phyloP scores from a whole-genome alignment of 2,797 vertebrate genomes.

The Danio choprae region DNA sequence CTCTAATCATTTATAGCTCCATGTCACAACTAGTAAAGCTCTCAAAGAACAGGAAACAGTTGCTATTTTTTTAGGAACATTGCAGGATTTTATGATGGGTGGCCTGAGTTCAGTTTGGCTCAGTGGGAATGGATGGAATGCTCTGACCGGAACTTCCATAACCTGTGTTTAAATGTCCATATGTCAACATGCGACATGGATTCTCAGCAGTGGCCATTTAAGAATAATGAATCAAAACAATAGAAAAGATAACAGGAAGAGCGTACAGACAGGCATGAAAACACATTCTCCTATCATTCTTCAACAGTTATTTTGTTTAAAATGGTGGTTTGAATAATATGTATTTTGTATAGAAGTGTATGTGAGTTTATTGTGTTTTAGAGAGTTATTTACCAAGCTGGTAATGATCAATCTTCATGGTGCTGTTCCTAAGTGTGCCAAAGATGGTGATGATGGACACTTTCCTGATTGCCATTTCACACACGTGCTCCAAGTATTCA shows the following conservation, averaged over 20 bases:
- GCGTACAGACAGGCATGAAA: not conserved
- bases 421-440: slow-evolving; percentile 92
- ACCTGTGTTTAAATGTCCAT: slow-evolving; percentile 25
- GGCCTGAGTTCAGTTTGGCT: slow-evolving; percentile 15
- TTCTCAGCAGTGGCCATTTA: not conserved
- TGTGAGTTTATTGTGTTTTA: not conserved
- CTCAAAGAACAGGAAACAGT: slow-evolving; percentile 42
- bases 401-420: slow-evolving; percentile 99
- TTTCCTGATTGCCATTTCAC: slow-evolving; percentile 98
- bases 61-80: slow-evolving; percentile 49
- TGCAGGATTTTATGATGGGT: slow-evolving; percentile 19
- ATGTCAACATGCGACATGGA: slow-evolving; percentile 20
- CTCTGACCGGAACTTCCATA: slow-evolving; percentile 9
- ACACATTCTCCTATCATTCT: not conserved
- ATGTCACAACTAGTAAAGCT: slow-evolving; percentile 36
- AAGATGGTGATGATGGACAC: slow-evolving; percentile 95
- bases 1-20: slow-evolving; percentile 25
- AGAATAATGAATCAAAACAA: slow-evolving; percentile 17
- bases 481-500: slow-evolving; percentile 96
- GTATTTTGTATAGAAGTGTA: not conserved
- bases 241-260: slow-evolving; percentile 30
- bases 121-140: slow-evolving; percentile 27
- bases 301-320: not conserved
- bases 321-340: not conserved
- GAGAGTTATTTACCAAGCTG: slow-evolving; percentile 86